phyloP scores from a whole-genome alignment of 2,113 vertebrate genomes.

The Chitala chitala region DNA sequence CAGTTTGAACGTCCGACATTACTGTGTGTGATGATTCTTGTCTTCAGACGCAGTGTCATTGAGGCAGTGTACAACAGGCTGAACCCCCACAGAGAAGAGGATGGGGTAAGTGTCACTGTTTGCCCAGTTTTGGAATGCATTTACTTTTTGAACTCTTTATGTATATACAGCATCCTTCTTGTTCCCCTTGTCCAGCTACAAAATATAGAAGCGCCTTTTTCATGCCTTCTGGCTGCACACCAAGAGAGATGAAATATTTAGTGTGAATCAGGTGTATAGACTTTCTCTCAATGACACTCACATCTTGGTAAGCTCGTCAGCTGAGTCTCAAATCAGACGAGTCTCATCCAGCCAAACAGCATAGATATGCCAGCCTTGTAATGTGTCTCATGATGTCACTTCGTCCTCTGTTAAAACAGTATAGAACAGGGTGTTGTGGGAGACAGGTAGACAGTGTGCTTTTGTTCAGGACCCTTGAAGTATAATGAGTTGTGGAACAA shows the following conservation, averaged over 20 bases:
- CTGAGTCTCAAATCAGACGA: no score
- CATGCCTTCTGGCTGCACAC: background rate
- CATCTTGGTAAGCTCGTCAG: no score
- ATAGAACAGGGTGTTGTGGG: slow-evolving; percentile 1
- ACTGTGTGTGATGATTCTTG: slow-evolving; percentile 22
- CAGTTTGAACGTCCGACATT: background rate
- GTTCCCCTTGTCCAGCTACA: no score
- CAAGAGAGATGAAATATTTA: slow-evolving; percentile 5
- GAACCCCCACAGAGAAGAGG: slow-evolving; percentile 92
- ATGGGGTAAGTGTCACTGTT: slow-evolving; percentile 81
- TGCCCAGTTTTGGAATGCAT: background rate
- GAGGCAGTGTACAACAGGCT: slow-evolving; percentile 95
- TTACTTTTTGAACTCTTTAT: background rate
- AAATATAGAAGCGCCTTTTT: no score
- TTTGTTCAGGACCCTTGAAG: background rate
- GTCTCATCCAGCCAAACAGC: background rate
- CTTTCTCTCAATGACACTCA: no score
- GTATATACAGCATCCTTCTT: background rate
- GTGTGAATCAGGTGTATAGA: background rate
- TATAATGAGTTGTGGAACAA: slow-evolving; percentile 13
- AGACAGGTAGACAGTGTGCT: background rate
- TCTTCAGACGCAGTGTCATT: slow-evolving; percentile 87
- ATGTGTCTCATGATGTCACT: slow-evolving; percentile 9
- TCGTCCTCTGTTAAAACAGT: slow-evolving; percentile 6
- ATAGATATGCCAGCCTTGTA: no score